A percentile compares a stretch with the other conserved stretches of the same genome.
Evolutionary conservation across 1,140 invertebrate species (phyloP).

Genomic region (Meloidogyne chitwoodi): DNA sequence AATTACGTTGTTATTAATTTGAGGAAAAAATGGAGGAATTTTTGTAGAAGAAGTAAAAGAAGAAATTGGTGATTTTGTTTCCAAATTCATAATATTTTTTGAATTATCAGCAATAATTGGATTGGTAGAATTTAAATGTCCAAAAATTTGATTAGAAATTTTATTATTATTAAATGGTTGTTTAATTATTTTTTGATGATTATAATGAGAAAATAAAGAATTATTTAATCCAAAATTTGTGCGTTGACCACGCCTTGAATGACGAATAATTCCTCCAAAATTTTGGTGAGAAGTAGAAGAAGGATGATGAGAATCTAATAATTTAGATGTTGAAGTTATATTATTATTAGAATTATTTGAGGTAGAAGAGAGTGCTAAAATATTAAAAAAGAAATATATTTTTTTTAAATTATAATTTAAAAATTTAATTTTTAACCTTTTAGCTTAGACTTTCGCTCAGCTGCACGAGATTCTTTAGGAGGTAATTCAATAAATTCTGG

Average conservation of each 20-base stretch:
- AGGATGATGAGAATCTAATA: background rate
- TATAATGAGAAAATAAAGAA: background rate
- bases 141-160: background rate
- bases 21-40: background rate
- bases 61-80: too few species aligned
- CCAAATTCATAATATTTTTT: background rate
- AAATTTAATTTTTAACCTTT: background rate
- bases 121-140: background rate
- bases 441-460: constrained; percentile 1
- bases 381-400: too few species aligned
- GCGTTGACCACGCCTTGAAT: background rate
- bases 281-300: background rate
- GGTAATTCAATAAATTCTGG: constrained; percentile 58
- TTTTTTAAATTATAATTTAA: background rate
- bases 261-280: too few species aligned
- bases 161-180: background rate
- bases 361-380: background rate
- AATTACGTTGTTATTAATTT: background rate
- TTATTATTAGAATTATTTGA: background rate
- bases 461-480: constrained; percentile 49
- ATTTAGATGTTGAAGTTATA: background rate
- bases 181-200: background rate
- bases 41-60: background rate
- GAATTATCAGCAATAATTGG: background rate
- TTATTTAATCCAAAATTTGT: background rate